These are phyloP conservation scores for Sparus aurata DNA, from an alignment of 2,797 vertebrate genomes.

Conservation along the genomic window DNA sequence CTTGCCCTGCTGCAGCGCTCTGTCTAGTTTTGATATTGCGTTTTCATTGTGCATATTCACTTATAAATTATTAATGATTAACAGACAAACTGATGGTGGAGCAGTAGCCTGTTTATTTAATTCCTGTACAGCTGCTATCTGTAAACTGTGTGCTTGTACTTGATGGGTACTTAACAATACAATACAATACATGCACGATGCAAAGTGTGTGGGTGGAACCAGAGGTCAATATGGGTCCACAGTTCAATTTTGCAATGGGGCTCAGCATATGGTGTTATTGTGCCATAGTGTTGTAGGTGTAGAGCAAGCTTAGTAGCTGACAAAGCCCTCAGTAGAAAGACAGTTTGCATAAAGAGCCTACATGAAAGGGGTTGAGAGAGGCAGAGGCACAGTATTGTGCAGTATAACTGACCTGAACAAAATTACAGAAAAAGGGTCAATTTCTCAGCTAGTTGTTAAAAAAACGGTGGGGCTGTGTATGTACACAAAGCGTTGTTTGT, in stretches of 20 bases:
- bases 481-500: not conserved
- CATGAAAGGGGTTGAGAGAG: not conserved
- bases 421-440: too few species aligned
- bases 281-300: not conserved
- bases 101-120: not conserved
- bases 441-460: too few species aligned
- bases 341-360: not conserved
- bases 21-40: not conserved
- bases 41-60: not conserved
- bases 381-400: not conserved
- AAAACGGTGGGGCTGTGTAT: not conserved
- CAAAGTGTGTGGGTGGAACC: not conserved
- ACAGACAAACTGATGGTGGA: not conserved
- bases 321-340: not conserved
- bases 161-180: not conserved
- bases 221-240: not conserved
- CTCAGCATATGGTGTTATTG: not conserved
- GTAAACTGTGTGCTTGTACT: not conserved
- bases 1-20: too few species aligned
- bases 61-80: not conserved
- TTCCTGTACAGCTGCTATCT: not conserved
- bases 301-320: not conserved
- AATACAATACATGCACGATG: not conserved
- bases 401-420: too few species aligned
- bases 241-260: not conserved